These are phyloP conservation scores for Myioborus miniatus DNA, from an alignment of 2,797 vertebrate species.

Conservation along the genomic window DNA sequence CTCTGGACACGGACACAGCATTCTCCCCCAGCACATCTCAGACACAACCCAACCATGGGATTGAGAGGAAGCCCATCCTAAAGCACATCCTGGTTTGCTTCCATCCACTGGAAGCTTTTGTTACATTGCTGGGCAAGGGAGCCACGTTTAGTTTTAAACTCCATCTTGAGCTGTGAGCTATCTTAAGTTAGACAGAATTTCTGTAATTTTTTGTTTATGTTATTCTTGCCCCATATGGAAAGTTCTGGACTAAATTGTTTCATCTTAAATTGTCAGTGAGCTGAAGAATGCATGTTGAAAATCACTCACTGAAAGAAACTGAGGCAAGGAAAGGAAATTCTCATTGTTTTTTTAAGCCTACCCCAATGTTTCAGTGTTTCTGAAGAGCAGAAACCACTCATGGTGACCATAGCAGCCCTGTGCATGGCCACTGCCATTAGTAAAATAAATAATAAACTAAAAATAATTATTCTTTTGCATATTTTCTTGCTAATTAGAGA, in stretches of 20 bases:
- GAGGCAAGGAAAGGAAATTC: background rate
- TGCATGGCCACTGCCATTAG: background rate
- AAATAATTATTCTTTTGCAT: background rate
- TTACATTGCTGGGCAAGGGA: background rate
- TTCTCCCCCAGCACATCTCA: background rate
- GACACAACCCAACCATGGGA: fast-evolving
- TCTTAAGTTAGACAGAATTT: background rate
- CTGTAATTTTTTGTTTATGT: too few relatives aligned
- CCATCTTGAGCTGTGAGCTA: background rate
- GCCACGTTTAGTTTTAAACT: background rate
- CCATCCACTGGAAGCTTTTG: background rate
- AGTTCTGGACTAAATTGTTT: background rate
- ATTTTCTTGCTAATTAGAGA: background rate
- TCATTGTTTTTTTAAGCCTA: background rate
- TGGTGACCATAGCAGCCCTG: fast-evolving
- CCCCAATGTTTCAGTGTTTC: background rate
- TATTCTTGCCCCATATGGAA: background rate
- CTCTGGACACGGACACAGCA: fast-evolving
- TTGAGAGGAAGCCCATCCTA: background rate
- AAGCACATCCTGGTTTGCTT: background rate
- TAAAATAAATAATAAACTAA: background rate
- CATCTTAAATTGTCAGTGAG: background rate
- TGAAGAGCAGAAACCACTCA: background rate
- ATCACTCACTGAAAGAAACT: background rate
- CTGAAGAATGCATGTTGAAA: background rate